Conservation (phyloP, 2,888 invertebrate genomes). For the Microplitis manilae region DNA sequence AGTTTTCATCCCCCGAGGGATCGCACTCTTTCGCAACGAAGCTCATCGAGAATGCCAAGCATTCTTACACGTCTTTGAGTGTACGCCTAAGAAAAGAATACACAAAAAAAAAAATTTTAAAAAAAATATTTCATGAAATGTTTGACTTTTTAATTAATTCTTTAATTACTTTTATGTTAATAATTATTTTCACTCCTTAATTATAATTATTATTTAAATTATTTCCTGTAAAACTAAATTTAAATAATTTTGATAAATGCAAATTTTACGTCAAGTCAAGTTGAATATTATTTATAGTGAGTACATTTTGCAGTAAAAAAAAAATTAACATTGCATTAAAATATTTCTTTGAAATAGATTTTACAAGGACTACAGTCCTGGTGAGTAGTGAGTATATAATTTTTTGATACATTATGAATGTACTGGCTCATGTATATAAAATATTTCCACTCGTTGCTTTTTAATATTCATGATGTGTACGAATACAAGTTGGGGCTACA, state of each 20-base stretch:
- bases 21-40: neutral
- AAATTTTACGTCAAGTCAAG: neutral
- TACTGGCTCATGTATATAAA: neutral
- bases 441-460: constrained; percentile 19
- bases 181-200: neutral
- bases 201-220: neutral
- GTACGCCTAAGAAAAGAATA: neutral
- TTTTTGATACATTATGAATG: constrained; percentile 12
- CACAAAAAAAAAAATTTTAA: no score
- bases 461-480: constrained; percentile 23
- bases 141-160: neutral
- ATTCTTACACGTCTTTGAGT: neutral
- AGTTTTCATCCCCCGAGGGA: neutral
- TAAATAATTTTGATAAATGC: neutral
- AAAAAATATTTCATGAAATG: neutral
- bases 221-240: no score
- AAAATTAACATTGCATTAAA: neutral
- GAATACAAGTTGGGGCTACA: neutral
- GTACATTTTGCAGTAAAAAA: neutral
- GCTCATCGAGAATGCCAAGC: neutral
- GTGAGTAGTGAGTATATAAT: neutral
- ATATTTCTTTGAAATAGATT: neutral
- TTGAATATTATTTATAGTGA: neutral
- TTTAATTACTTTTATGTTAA: neutral
- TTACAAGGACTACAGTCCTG: neutral